These are phyloP conservation scores for Cheilosia vernalis DNA, from an alignment of 2,888 invertebrate species.

Conservation along the genomic window DNA sequence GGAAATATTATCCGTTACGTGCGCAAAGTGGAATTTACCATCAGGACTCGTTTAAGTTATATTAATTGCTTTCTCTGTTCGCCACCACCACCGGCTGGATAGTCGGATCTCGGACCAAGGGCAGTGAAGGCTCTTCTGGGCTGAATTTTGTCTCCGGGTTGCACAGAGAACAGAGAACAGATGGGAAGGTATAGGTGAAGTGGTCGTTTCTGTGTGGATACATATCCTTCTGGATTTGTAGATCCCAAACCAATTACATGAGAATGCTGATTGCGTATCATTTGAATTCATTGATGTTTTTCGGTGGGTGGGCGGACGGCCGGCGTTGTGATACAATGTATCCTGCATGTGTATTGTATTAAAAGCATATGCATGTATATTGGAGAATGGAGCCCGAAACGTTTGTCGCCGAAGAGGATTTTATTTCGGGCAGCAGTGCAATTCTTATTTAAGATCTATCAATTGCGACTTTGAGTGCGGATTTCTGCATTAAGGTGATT, in stretches of 20 bases:
- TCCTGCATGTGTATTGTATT: not conserved
- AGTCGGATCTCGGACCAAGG: slow-evolving; percentile 40
- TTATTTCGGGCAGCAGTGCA: slow-evolving; percentile 21
- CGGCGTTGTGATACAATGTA: not conserved
- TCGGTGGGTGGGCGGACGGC: not conserved
- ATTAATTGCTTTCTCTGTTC: slow-evolving; percentile 73
- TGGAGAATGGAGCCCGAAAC: slow-evolving; percentile 5
- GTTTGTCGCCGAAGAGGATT: slow-evolving; percentile 37
- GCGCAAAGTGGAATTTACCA: slow-evolving; percentile 73
- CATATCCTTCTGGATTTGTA: slow-evolving; percentile 61
- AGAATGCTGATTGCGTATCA: slow-evolving; percentile 74
- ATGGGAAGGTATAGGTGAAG: slow-evolving; percentile 6
- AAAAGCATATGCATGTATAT: not conserved
- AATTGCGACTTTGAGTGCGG: slow-evolving; percentile 27
- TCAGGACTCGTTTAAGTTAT: slow-evolving; percentile 75
- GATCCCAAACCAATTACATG: slow-evolving; percentile 73
- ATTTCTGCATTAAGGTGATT: slow-evolving; percentile 58
- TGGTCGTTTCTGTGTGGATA: slow-evolving; percentile 4
- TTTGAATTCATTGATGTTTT: slow-evolving; percentile 71
- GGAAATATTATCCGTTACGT: slow-evolving; percentile 75
- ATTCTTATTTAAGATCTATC: slow-evolving; percentile 53
- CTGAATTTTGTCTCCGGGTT: slow-evolving; percentile 53
- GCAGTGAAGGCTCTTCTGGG: slow-evolving; percentile 23
- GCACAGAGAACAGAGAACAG: not conserved
- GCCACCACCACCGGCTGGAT: slow-evolving; percentile 1